Evolutionary conservation across 2,888 invertebrate species (phyloP), one percentile per base, ranked within the genome.

Genomic region (Hypena proboscidalis): DNA sequence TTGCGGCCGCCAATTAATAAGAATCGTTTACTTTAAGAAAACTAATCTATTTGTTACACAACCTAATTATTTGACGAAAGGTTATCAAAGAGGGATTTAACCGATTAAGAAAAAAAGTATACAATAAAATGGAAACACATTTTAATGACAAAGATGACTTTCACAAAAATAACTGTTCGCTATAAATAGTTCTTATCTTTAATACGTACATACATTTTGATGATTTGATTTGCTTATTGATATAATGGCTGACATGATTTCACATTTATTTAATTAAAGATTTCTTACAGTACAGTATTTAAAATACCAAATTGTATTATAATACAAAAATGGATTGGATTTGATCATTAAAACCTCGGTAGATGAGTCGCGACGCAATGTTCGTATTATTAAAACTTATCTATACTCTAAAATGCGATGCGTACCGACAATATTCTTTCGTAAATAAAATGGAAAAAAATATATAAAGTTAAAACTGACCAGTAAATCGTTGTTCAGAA

Each of bases 131-230:
- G 77, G 71, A 84, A 85, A 83, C 77, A 74, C 80, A 72, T 71
- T 83, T 79, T 84, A 82, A 80, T 85, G 84, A 84, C 78, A 80
- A 47, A 78, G 80, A 81, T 80, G 79, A 80, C 71, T 70, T 74
- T 82, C 85, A 85, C 80, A 85, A 85, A 78, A 78, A 77, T 77
- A 78, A 71, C 70, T 72, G 69, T 67, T 63, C 47, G 57, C 64
- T 66, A 54, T 73, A 60, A 68, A 61, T 70, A 46, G 59, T 67
- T 54, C 54, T 54, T 67, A 60, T 37, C 52, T n/a, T n/a, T 60
- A 68, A 49, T 56, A 51, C 50, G 46, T 59, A 67, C 42, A 46
- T 54, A 44, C 43, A 47, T 25, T 26, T 39, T 47, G 51, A 53
- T 40, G 41, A 47, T 46, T 56, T 53, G 40, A 29, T 50, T 48